Evolutionary conservation across 2,888 invertebrate genomes (phyloP).

Genomic region (Lycia hirtaria): DNA sequence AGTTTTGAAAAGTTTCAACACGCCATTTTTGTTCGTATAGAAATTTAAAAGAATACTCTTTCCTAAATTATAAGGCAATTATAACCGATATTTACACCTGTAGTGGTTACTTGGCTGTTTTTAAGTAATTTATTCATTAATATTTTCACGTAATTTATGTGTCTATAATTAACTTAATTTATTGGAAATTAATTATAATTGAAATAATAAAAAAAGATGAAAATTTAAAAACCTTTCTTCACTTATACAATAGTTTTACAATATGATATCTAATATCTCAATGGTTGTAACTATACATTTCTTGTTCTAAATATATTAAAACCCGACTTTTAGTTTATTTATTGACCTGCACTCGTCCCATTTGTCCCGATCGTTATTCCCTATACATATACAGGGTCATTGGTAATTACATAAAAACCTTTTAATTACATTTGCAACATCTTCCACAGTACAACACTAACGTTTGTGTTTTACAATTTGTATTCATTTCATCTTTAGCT

Average conservation of each 20-base stretch:
- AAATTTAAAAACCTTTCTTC: slow-evolving; percentile 83
- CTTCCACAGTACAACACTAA: no score
- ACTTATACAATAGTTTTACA: slow-evolving; percentile 86
- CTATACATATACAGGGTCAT: no score
- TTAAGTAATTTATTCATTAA: slow-evolving; percentile 81
- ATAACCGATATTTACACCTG: slow-evolving; percentile 82
- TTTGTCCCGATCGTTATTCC: slow-evolving; percentile 7
- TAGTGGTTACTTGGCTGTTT: slow-evolving; percentile 83
- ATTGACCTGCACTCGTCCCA: slow-evolving; percentile 19
- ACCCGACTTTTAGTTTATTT: slow-evolving; percentile 65
- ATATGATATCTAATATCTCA: slow-evolving; percentile 86
- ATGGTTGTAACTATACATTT: slow-evolving; percentile 87
- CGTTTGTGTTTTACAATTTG: no score
- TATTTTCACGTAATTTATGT: slow-evolving; percentile 85
- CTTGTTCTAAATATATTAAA: slow-evolving; percentile 87
- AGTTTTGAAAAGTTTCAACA: slow-evolving; percentile 64
- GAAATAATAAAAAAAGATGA: slow-evolving; percentile 75
- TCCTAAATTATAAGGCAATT: slow-evolving; percentile 79
- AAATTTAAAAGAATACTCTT: slow-evolving; percentile 77
- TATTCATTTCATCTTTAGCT: no score
- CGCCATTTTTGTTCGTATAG: slow-evolving; percentile 69
- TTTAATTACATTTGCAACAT: no score
- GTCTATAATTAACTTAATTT: slow-evolving; percentile 83
- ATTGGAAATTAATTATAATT: slow-evolving; percentile 82
- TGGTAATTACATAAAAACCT: slow-evolving; percentile 1